Percentiles rank a stretch among this genome's conserved stretches.
These are phyloP conservation scores for Drosophila kurseongensis DNA, from an alignment of 1,140 invertebrate genomes.

Conservation along the genomic window DNA sequence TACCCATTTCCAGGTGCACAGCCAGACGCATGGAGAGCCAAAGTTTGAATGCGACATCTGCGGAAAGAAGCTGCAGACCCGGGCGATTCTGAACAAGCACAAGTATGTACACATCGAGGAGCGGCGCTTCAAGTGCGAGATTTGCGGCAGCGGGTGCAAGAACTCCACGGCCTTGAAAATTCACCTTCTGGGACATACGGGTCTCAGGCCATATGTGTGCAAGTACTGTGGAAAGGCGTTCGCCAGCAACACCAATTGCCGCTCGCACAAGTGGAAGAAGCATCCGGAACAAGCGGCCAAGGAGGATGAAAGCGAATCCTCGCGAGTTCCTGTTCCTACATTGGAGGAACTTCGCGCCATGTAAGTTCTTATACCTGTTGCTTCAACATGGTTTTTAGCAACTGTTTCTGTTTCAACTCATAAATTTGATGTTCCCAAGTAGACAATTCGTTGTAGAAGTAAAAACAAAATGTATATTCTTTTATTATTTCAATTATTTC, in stretches of 20 bases:
- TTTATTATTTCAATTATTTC: neutral
- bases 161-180: slow-evolving; percentile 84
- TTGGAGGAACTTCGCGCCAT: slow-evolving; percentile 69
- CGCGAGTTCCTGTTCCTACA: slow-evolving; percentile 69
- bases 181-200: slow-evolving; percentile 84
- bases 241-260: slow-evolving; percentile 85
- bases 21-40: slow-evolving; percentile 83
- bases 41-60: slow-evolving; percentile 85
- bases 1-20: slow-evolving; percentile 42
- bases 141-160: slow-evolving; percentile 71
- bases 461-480: no score
- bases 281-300: slow-evolving; percentile 83
- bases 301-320: slow-evolving; percentile 49
- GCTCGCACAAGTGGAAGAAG: slow-evolving; percentile 85
- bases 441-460: no score
- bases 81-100: slow-evolving; percentile 85
- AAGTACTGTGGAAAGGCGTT: slow-evolving; percentile 85
- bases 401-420: no score
- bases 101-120: slow-evolving; percentile 85
- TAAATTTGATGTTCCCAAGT: no score
- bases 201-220: slow-evolving; percentile 84
- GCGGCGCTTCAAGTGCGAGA: slow-evolving; percentile 80
- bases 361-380: slow-evolving; percentile 32
- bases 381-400: no score
- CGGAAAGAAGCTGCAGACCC: slow-evolving; percentile 85